A percentile compares a stretch with the other conserved stretches of the same genome.
Evolutionary conservation across 2,888 invertebrate genomes (phyloP).

Genomic region (Baronia brevicornis): DNA sequence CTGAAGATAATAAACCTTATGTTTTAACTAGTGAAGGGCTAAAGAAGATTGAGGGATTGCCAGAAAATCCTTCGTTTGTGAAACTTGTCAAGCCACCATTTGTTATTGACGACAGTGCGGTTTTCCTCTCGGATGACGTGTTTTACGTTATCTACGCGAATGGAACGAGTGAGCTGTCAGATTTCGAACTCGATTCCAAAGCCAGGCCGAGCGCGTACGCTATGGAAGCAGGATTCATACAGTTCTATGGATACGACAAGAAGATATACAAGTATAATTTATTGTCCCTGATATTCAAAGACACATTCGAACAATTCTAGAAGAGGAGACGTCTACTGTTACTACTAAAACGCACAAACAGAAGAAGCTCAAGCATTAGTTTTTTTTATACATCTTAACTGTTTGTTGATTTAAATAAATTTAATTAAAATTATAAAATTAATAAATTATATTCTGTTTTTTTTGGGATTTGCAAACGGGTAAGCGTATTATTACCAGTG

Average conservation of each 20-base stretch:
- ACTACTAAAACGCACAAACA: too few relatives aligned
- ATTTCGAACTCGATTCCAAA: constrained; percentile 25
- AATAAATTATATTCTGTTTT: too few relatives aligned
- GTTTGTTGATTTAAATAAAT: too few relatives aligned
- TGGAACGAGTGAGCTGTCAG: constrained; percentile 29
- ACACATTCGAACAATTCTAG: too few relatives aligned
- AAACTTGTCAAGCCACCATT: constrained; percentile 41
- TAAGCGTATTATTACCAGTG: too few relatives aligned
- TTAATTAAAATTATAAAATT: too few relatives aligned
- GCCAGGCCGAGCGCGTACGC: constrained; percentile 40
- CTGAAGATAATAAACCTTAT: constrained; percentile 32
- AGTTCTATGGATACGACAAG: constrained; percentile 48
- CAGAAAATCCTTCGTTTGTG: constrained; percentile 27
- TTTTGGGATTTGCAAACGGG: too few relatives aligned
- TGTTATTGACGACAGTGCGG: constrained; percentile 30
- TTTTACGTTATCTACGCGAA: constrained; percentile 35
- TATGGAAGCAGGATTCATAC: constrained; percentile 38
- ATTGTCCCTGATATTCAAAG: constrained; percentile 21
- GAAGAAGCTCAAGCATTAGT: too few relatives aligned
- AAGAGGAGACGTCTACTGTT: too few relatives aligned
- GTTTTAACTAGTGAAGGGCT: constrained; percentile 30
- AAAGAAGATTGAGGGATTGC: constrained; percentile 40
- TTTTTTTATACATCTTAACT: too few relatives aligned
- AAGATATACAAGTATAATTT: constrained; percentile 53
- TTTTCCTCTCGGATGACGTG: constrained; percentile 31